Base-by-base conservation (phyloP, 2,888 invertebrate species). In the Epirrita christyi region DNA sequence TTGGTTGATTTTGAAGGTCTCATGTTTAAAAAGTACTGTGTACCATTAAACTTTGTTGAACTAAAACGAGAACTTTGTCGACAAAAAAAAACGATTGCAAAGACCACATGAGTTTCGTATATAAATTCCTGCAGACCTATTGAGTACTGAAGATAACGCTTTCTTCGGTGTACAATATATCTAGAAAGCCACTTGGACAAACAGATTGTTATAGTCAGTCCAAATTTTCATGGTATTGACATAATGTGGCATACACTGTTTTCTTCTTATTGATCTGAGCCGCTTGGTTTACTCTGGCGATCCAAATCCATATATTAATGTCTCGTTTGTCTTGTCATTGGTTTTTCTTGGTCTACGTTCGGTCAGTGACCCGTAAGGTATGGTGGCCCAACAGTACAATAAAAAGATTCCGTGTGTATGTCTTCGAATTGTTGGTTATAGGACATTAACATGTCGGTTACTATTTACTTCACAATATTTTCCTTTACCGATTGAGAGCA, bases 161-260 rank as follows among this genome's bases (percentile, higher is more conserved):
- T 71, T 66, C 70, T 64, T 66, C n/a, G n/a, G n/a, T n/a, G n/a
- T n/a, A n/a, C 61, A 59, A 61, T 63, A 63, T 47, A 54, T 54
- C 63, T 68, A 63, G 63, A 70, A 67, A 81, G 82, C 68, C 85
- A 84, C 70, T 83, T 86, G 85, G 56, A 40, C 79, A 85, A 85
- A 86, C 78, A 87, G 71, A 74, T 80, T 29, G 75, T 80, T 78
- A 83, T 80, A 80, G 76, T 73, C 64, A 70, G 71, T 72, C 72
- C 76, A 77, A 78, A 78, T 73, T 76, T 81, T 70, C 69, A 64
- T 64, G 44, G 57, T 83, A 79, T 85, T 81, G 83, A 84, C 85
- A 76, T 71, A 73, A 75, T 75, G 70, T 70, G 59, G 77, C 75
- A 77, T 79, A 81, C 79, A 81, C 51, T 58, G 70, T 70, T 70